Percentiles rank a stretch among this genome's conserved stretches.
Conservation (phyloP, 2,888 invertebrate species). For the Pyrgus malvae region DNA sequence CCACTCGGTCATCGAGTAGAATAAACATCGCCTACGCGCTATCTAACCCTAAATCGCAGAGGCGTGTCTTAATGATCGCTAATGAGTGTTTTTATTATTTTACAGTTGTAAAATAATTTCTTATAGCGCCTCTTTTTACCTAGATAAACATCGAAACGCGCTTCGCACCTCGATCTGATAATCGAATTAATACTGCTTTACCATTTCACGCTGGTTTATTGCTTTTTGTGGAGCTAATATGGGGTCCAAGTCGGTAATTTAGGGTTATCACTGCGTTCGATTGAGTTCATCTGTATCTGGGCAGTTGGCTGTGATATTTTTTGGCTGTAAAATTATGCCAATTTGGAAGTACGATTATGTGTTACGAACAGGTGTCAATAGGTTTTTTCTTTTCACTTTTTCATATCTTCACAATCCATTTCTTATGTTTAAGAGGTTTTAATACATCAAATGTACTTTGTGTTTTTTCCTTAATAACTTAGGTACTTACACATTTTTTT, state of each 20-base stretch:
- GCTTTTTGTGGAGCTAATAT: constrained; percentile 74
- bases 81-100: constrained; percentile 81
- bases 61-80: constrained; percentile 77
- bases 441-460: no score
- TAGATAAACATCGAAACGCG: constrained; percentile 81
- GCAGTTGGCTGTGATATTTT: constrained; percentile 30
- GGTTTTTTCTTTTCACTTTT: no score
- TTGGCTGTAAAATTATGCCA: constrained; percentile 26
- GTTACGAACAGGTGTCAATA: background rate
- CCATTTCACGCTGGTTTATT: constrained; percentile 79
- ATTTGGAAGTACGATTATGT: constrained; percentile 1
- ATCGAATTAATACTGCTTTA: constrained; percentile 80
- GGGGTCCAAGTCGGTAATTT: constrained; percentile 72
- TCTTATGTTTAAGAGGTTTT: no score
- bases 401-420: no score
- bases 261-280: constrained; percentile 71
- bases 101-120: constrained; percentile 79
- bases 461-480: no score
- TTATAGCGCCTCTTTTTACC: constrained; percentile 78
- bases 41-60: constrained; percentile 73
- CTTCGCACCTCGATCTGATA: constrained; percentile 81
- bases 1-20: constrained; percentile 62
- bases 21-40: constrained; percentile 65
- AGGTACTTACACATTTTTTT: no score
- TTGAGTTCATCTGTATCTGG: constrained; percentile 68